phyloP scores from a whole-genome alignment of 2,113 vertebrate species.

The Pomatostomus ruficeps region DNA sequence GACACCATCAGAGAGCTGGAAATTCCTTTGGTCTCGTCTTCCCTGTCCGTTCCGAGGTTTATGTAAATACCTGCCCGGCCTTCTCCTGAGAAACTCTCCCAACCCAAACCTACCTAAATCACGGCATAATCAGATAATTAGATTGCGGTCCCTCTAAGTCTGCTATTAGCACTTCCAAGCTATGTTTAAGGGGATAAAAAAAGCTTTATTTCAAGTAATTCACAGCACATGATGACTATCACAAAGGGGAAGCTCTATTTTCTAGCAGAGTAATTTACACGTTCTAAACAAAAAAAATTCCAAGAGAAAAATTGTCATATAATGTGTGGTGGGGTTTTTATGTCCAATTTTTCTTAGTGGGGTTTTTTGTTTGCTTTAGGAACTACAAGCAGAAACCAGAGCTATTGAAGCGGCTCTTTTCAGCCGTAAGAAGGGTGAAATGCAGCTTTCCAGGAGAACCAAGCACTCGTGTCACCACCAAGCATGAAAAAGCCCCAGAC shows the following conservation, averaged over 20 bases:
- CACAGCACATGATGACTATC: neutral
- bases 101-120: neutral
- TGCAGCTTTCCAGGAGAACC: neutral
- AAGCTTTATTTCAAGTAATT: neutral
- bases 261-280: neutral
- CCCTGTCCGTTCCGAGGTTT: neutral
- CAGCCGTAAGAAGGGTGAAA: neutral
- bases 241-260: neutral
- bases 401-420: neutral
- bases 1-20: neutral
- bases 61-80: neutral
- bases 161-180: neutral
- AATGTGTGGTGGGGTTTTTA: neutral
- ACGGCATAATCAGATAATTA: neutral
- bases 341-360: neutral
- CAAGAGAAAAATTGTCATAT: neutral
- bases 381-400: neutral
- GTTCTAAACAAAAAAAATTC: neutral
- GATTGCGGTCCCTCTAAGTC: neutral
- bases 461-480: neutral
- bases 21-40: neutral
- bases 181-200: neutral
- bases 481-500: neutral
- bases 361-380: neutral
- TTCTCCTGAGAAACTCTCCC: conserved; percentile 28